A percentile compares a stretch with the other conserved stretches of the same genome.
Conservation (phyloP, 2,797 vertebrate species). For the Hippocampus kuda region DNA sequence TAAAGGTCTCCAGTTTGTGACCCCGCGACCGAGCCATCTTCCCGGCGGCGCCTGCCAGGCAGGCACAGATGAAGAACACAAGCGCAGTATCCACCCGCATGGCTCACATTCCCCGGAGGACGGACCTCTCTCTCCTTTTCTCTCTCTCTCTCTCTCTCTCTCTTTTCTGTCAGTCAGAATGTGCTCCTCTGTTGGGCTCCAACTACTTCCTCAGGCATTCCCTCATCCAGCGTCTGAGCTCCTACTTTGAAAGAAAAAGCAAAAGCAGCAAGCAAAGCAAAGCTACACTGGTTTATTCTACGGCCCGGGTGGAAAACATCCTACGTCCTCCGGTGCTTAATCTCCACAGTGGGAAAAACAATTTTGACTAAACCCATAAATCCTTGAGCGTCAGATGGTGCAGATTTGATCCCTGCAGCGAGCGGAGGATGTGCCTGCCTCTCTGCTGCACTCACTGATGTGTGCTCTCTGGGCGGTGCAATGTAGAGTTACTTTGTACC, state of each 20-base stretch:
- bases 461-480: constrained; percentile 42
- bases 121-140: constrained; percentile 27
- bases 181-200: constrained; percentile 39
- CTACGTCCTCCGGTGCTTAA: constrained; percentile 71
- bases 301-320: constrained; percentile 62
- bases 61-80: constrained; percentile 63
- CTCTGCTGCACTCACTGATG: constrained; percentile 55
- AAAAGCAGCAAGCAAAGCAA: constrained; percentile 30
- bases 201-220: constrained; percentile 56
- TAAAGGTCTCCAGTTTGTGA: constrained; percentile 62
- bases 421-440: constrained; percentile 59
- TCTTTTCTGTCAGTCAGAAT: constrained; percentile 53
- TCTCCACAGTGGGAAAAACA: constrained; percentile 75
- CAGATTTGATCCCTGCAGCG: constrained; percentile 73
- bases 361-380: constrained; percentile 79
- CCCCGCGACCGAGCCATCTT: constrained; percentile 51
- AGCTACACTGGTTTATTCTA: constrained; percentile 50
- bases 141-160: constrained; percentile 22
- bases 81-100: constrained; percentile 68
- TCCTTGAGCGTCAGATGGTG: constrained; percentile 77
- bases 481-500: constrained; percentile 40
- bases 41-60: constrained; percentile 49
- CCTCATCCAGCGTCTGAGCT: constrained; percentile 43
- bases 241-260: constrained; percentile 18
- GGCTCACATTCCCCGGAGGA: constrained; percentile 61